Evolutionary conservation across 2,113 vertebrate species (phyloP), one percentile per base, ranked within the genome.

Genomic region (Lanius collurio): DNA sequence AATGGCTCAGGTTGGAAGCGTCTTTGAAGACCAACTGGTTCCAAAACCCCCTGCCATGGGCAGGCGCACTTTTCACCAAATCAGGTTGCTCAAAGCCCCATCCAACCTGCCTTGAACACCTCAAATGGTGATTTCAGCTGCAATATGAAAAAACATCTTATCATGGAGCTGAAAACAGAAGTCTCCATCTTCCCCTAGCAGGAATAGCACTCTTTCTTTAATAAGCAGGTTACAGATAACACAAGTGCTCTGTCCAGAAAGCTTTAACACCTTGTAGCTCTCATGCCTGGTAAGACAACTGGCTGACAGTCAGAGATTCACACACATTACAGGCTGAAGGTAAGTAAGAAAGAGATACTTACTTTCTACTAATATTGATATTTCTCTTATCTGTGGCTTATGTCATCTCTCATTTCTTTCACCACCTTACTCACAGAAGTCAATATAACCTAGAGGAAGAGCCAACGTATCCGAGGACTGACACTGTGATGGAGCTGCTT

Each of bases 111-210:
- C 49, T 60, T 28, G 13, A 89, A 89, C 17, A 37, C 22, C 44
- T 57, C 46, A 47, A 91, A 27, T 9, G 9, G 16, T 2, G 3
- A 73, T 52, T 81, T 75, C 60, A 87, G 49, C 46, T 89, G 46
- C 21, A 73, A 21, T 0, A 0, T 26, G 35, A 85, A 65, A 65
- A 44, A 70, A 44, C 0, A 2, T 33, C 33, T 41, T 44, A 31
- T 31, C 10, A 23, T 6, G 17, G 39, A 91, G 53, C 46, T 37
- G 41, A 83, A 76, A 76, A 57, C 39, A 65, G 8, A 65, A 60
- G 9, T 41, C 37, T 46, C 37, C 42, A n/a, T 53, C 59, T 55
- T 53, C 67, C 28, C 65, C 37, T 18, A 70, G 30, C 28, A 94
- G 26, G 74, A 96, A 69, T 1, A 80, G 31, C 33, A 56, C 6